A percentile compares a stretch with the other conserved stretches of the same genome.
These are phyloP conservation scores for Genyomyrus donnyi DNA, from an alignment of 2,113 vertebrate genomes.

Conservation along the genomic window DNA sequence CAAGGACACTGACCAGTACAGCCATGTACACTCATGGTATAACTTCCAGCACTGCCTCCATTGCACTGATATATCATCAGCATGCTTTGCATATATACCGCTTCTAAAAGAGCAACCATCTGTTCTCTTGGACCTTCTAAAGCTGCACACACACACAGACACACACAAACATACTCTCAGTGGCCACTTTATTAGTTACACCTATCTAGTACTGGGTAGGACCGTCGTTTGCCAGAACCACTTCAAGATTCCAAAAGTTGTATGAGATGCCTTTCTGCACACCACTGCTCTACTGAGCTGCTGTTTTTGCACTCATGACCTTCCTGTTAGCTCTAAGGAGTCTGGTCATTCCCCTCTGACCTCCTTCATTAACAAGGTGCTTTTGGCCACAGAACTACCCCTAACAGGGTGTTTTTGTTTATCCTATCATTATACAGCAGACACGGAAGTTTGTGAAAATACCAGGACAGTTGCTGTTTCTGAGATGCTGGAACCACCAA, in stretches of 20 bases:
- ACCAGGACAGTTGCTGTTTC: too few relatives aligned
- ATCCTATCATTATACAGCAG: background rate
- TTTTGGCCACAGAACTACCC: too few relatives aligned
- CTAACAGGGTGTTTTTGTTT: background rate
- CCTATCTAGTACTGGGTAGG: background rate
- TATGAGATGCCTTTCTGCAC: background rate
- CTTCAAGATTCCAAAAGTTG: background rate
- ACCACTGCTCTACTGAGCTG: too few relatives aligned
- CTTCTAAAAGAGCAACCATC: background rate
- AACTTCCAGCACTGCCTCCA: background rate
- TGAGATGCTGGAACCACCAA: too few relatives aligned
- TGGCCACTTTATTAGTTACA: background rate
- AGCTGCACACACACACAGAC: background rate
- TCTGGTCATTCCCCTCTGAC: too few relatives aligned
- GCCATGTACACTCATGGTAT: background rate
- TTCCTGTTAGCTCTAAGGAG: too few relatives aligned
- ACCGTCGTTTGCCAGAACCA: background rate
- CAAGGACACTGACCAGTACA: background rate
- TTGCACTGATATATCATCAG: too few relatives aligned
- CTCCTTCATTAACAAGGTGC: too few relatives aligned
- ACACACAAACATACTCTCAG: background rate
- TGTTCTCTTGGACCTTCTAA: background rate
- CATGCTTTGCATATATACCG: background rate
- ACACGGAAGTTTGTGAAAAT: background rate
- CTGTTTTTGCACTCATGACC: too few relatives aligned